Percentiles rank a stretch among this genome's conserved stretches.
Conservation (phyloP, 2,113 vertebrate genomes). For the Mirza zaza region DNA sequence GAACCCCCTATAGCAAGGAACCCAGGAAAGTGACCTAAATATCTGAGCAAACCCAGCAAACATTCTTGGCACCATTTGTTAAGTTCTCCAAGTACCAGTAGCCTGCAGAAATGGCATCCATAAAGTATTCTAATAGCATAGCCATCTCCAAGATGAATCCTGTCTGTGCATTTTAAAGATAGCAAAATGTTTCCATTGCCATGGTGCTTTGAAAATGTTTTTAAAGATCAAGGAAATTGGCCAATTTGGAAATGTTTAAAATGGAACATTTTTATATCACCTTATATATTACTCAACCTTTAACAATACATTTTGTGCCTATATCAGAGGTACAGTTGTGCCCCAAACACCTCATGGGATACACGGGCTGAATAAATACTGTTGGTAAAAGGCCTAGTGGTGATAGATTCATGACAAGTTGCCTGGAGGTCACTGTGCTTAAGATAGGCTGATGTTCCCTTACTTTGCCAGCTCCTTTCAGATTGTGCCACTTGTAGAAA, state of each 20-base stretch:
- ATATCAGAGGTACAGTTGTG: not conserved
- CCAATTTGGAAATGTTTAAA: constrained; percentile 77
- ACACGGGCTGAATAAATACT: constrained; percentile 1
- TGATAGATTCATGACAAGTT: not conserved
- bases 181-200: constrained; percentile 58
- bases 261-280: constrained; percentile 54
- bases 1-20: not conserved
- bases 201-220: constrained; percentile 58
- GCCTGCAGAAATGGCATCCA: constrained; percentile 46
- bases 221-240: constrained; percentile 73
- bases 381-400: not conserved
- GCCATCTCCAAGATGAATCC: constrained; percentile 61
- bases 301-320: constrained; percentile 57
- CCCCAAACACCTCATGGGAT: not conserved
- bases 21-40: not conserved
- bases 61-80: not conserved
- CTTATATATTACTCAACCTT: constrained; percentile 59
- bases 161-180: constrained; percentile 68
- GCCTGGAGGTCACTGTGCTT: constrained; percentile 28
- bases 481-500: constrained; percentile 68
- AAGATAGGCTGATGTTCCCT: not conserved
- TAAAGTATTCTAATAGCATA: constrained; percentile 49
- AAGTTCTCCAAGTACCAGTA: not conserved
- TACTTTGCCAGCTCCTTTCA: constrained; percentile 29
- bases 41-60: not conserved